phyloP scores from a whole-genome alignment of 2,797 vertebrate genomes.

The Gobio occitaniae region DNA sequence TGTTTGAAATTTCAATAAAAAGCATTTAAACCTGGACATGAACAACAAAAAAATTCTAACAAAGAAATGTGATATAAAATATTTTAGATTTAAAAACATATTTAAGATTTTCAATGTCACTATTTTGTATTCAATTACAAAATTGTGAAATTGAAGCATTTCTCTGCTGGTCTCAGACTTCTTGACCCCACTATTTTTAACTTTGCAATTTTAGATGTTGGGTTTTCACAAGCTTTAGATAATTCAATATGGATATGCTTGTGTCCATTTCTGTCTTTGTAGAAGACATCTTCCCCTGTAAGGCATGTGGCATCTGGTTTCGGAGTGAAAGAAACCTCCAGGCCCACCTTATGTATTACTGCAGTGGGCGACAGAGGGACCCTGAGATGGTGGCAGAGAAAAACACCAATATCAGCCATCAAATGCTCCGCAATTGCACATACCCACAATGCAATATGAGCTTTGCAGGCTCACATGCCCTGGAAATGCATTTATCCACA shows the following conservation, averaged over 20 bases:
- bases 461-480: conserved; percentile 80
- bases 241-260: conserved; percentile 18
- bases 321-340: conserved; percentile 88
- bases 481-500: conserved; percentile 86
- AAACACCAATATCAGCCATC: conserved; percentile 73
- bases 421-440: conserved; percentile 80
- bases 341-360: conserved; percentile 90
- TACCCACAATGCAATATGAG: conserved; percentile 87
- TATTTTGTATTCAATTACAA: neutral
- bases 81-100: neutral
- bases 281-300: conserved; percentile 91
- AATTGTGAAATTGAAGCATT: neutral
- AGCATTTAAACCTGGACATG: neutral
- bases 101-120: neutral
- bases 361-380: conserved; percentile 84
- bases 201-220: neutral
- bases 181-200: neutral
- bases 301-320: conserved; percentile 91
- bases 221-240: conserved; percentile 1
- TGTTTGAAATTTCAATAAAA: neutral
- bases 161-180: conserved; percentile 18
- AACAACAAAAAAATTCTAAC: too few species aligned
- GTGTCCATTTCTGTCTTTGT: conserved; percentile 30
- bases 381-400: conserved; percentile 76
- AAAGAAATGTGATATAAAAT: neutral